phyloP scores from a whole-genome alignment of 2,113 vertebrate species.

The Albula glossodonta region DNA sequence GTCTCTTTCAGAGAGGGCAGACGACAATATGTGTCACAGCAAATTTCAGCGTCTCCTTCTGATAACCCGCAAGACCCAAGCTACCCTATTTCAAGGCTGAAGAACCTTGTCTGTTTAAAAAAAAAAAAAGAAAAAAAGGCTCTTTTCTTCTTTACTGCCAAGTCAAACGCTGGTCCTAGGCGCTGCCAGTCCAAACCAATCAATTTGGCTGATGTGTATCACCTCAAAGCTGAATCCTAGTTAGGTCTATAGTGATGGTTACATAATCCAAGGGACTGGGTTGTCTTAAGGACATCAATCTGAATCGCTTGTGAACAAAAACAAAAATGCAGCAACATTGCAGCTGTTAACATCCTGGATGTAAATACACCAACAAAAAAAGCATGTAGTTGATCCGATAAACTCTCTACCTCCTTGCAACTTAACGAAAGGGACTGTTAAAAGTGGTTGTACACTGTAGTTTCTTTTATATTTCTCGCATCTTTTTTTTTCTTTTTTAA shows the following conservation, averaged over 20 bases:
- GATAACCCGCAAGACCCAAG: background rate
- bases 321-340: background rate
- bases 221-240: background rate
- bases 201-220: background rate
- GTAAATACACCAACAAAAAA: slow-evolving; percentile 36
- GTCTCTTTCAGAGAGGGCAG: background rate
- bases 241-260: background rate
- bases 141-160: background rate
- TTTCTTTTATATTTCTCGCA: slow-evolving; percentile 9
- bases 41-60: background rate
- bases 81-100: background rate
- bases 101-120: background rate
- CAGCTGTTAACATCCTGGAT: slow-evolving; percentile 40
- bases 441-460: slow-evolving; percentile 56
- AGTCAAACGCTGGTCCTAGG: background rate
- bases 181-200: background rate
- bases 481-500: slow-evolving; percentile 34
- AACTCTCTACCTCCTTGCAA: slow-evolving; percentile 62
- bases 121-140: background rate
- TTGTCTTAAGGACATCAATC: background rate
- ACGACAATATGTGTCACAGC: background rate
- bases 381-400: slow-evolving; percentile 48
- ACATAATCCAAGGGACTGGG: background rate
- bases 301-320: background rate
- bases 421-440: slow-evolving; percentile 65